Percentiles rank a stretch among this genome's conserved stretches.
Conservation (phyloP, 2,888 invertebrate species). For the Ectemnius continuus region DNA sequence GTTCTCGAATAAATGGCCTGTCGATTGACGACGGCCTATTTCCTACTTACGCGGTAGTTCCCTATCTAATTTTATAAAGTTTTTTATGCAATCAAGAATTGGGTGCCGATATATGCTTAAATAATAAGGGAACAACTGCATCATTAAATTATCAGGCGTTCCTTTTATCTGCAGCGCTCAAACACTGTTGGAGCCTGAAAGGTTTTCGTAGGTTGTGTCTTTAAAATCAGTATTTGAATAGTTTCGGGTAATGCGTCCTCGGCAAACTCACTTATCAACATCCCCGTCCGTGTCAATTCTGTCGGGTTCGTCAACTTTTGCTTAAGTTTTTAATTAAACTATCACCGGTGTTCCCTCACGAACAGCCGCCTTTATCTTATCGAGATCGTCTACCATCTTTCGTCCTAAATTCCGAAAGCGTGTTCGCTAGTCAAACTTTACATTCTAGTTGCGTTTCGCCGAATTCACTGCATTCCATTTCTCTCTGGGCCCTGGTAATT, state of each 20-base stretch:
- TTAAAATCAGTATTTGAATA: conserved; percentile 35
- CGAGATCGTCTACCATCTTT: conserved; percentile 1
- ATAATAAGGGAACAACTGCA: too few relatives aligned
- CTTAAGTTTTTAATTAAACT: conserved; percentile 1
- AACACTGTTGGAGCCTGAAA: conserved; percentile 19
- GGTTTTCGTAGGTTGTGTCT: conserved; percentile 26
- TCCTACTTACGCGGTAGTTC: too few relatives aligned
- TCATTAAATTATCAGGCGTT: not conserved
- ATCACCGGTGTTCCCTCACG: not conserved
- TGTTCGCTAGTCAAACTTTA: not conserved
- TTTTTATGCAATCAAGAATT: too few relatives aligned
- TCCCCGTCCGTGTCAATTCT: conserved; percentile 34
- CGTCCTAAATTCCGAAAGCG: not conserved
- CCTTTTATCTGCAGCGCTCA: conserved; percentile 4
- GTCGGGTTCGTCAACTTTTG: conserved; percentile 18
- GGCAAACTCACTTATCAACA: conserved; percentile 40
- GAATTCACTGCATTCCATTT: not conserved
- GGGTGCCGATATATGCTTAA: too few relatives aligned
- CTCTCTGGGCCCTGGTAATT: too few relatives aligned
- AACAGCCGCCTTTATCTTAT: not conserved
- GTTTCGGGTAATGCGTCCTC: conserved; percentile 40
- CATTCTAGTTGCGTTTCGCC: not conserved
- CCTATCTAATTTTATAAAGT: too few relatives aligned
- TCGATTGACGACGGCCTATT: too few relatives aligned
- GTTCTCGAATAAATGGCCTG: too few relatives aligned